These are phyloP conservation scores for Petrocephalus schoutedeni DNA, from an alignment of 2,797 vertebrate species.

Conservation along the genomic window DNA sequence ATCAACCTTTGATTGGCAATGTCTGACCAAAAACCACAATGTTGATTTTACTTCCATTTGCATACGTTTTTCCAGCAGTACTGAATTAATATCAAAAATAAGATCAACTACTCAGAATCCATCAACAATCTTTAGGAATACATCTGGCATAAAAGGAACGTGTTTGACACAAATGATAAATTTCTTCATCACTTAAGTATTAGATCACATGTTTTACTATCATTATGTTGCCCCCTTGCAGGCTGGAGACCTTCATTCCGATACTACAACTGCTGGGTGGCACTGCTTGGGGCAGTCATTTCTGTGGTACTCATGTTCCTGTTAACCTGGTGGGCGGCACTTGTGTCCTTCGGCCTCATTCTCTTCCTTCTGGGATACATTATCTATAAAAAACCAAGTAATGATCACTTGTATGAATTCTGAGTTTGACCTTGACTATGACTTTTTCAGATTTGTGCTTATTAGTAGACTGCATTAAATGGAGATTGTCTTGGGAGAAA, in stretches of 20 bases:
- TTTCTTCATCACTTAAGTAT: not conserved
- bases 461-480: not conserved
- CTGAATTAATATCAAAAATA: not conserved
- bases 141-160: not conserved
- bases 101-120: not conserved
- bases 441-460: not conserved
- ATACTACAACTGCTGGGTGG: slow-evolving; percentile 64
- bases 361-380: slow-evolving; percentile 64
- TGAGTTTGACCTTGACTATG: not conserved
- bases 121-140: not conserved
- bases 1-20: not conserved
- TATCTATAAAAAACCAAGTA: slow-evolving; percentile 65
- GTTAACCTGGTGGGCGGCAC: slow-evolving; percentile 66
- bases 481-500: not conserved
- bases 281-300: slow-evolving; percentile 59
- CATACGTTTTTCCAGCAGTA: not conserved
- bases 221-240: slow-evolving; percentile 28
- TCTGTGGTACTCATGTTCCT: slow-evolving; percentile 68
- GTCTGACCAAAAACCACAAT: not conserved
- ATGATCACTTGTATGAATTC: slow-evolving; percentile 4
- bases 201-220: not conserved
- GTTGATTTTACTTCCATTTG: not conserved
- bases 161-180: not conserved
- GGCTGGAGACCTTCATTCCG: slow-evolving; percentile 67
- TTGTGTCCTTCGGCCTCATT: slow-evolving; percentile 58